Evolutionary conservation across 2,888 invertebrate genomes (phyloP).

Genomic region (Sminthurides aquaticus): DNA sequence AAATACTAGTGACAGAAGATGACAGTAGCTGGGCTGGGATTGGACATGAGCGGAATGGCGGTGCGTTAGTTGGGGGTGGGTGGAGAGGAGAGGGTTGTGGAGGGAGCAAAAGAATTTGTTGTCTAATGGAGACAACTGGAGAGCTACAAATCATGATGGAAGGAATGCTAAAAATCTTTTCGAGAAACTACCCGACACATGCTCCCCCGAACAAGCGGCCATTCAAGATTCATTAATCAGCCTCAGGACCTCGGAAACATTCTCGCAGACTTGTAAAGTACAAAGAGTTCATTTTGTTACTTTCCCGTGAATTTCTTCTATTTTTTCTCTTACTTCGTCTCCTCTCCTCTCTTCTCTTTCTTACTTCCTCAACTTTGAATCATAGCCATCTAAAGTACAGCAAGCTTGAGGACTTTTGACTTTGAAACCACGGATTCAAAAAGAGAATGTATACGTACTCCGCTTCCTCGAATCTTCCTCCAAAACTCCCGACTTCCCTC

Average conservation of each 20-base stretch:
- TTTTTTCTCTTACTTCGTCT: constrained; percentile 10
- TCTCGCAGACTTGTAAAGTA: constrained; percentile 22
- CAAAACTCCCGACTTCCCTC: too few relatives aligned
- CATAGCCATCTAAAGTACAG: too few relatives aligned
- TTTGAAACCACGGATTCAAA: too few relatives aligned
- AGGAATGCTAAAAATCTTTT: constrained; percentile 25
- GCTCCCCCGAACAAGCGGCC: constrained; percentile 22
- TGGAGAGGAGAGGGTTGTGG: background rate
- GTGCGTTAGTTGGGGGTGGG: too few relatives aligned
- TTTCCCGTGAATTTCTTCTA: constrained; percentile 21
- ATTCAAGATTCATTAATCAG: constrained; percentile 28
- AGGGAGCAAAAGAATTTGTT: background rate
- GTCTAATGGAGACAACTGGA: constrained; percentile 19
- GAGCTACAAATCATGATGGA: constrained; percentile 24
- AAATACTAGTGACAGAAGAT: too few relatives aligned
- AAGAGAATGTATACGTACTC: too few relatives aligned
- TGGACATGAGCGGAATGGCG: too few relatives aligned
- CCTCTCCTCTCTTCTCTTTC: background rate
- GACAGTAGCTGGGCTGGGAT: too few relatives aligned
- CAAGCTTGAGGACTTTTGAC: too few relatives aligned
- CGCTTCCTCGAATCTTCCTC: too few relatives aligned
- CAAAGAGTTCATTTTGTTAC: constrained; percentile 32
- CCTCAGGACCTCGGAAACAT: constrained; percentile 17
- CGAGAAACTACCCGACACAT: constrained; percentile 12
- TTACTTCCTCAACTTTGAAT: too few relatives aligned